Conservation (phyloP, 1,140 invertebrate genomes). For the Helicoverpa armigera region DNA sequence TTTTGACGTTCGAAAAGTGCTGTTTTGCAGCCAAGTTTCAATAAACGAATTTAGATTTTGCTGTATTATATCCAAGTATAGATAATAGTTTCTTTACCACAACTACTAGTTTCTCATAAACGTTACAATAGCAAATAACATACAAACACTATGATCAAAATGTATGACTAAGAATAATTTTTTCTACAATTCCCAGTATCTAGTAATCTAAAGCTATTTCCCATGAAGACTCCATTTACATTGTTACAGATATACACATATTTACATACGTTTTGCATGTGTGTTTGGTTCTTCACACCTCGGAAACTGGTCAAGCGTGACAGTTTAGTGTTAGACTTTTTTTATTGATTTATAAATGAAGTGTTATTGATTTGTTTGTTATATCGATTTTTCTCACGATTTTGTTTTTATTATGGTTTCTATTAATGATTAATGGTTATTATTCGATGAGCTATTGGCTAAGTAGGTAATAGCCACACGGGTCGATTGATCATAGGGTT, state of each 20-base stretch:
- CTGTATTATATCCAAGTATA: no score
- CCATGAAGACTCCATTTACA: background rate
- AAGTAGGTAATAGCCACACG: no score
- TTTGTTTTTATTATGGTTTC: background rate
- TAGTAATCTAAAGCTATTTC: conserved; percentile 11
- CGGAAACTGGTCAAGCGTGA: conserved; percentile 17
- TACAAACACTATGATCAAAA: background rate
- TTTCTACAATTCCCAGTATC: background rate
- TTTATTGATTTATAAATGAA: background rate
- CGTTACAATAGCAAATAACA: no score
- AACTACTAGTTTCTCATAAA: no score
- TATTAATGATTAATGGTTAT: background rate
- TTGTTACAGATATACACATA: conserved; percentile 1
- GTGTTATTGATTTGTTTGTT: background rate
- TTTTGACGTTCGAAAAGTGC: no score
- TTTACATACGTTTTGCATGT: conserved; percentile 9
- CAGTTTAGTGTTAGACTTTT: background rate
- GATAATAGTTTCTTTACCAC: no score
- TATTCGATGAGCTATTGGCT: background rate
- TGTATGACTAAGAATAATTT: background rate
- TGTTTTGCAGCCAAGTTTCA: no score
- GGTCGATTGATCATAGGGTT: no score
- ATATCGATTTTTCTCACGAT: background rate
- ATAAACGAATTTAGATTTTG: no score
- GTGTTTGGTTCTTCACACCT: conserved; percentile 28